Conservation (phyloP, 2,797 vertebrate genomes). For the Gymnodraco acuticeps region DNA sequence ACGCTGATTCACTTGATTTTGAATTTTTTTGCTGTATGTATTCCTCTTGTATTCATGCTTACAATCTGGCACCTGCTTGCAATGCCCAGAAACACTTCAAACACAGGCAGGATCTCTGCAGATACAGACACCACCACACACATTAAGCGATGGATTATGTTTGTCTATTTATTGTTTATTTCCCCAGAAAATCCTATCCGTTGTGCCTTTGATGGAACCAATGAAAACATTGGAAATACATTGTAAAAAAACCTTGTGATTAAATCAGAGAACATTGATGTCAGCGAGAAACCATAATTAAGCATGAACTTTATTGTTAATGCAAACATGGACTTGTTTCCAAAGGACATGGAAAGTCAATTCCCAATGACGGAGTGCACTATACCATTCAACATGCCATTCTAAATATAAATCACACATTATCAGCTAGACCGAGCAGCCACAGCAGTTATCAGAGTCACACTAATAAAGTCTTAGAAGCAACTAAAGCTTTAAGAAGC, state of each 20-base stretch:
- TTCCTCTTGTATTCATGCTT: no score
- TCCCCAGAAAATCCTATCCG: no score
- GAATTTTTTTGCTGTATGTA: no score
- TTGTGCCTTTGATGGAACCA: background rate
- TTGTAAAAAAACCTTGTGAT: background rate
- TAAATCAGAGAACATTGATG: background rate
- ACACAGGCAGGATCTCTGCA: no score
- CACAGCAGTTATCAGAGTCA: background rate
- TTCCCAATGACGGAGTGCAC: background rate
- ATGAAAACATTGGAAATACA: background rate
- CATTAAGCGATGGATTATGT: no score
- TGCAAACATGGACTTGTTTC: background rate
- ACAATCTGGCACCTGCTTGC: no score
- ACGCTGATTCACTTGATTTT: no score
- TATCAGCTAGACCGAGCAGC: background rate
- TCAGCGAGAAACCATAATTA: background rate
- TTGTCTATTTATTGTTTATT: no score
- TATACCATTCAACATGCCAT: background rate
- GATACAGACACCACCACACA: no score
- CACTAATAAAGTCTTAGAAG: background rate
- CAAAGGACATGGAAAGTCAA: background rate
- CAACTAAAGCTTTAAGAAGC: background rate
- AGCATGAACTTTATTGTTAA: background rate
- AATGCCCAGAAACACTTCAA: no score
- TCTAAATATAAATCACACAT: conserved; percentile 26